phyloP scores from a whole-genome alignment of 1,140 invertebrate species.

The Pteromalus puparum region DNA sequence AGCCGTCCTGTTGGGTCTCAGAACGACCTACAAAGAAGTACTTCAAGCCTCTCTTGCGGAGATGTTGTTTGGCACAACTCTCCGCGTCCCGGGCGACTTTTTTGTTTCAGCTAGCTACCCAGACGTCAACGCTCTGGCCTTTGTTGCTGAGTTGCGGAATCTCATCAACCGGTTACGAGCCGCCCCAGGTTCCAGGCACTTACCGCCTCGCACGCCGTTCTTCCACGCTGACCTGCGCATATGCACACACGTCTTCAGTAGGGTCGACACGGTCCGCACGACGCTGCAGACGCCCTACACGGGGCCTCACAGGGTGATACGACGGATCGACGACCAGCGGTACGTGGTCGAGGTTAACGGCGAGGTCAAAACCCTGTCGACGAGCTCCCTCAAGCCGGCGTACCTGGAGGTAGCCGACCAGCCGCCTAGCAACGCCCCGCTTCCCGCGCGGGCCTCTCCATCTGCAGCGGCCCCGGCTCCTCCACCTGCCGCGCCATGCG shows the following conservation, averaged over 20 bases:
- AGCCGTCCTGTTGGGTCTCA: conserved; percentile 63
- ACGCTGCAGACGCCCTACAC: neutral
- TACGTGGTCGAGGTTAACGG: neutral
- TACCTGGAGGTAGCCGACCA: neutral
- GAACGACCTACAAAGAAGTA: conserved; percentile 54
- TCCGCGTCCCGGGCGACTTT: no score
- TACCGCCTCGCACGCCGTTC: neutral
- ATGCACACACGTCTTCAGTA: neutral
- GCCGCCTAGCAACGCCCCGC: no score
- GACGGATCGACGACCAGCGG: neutral
- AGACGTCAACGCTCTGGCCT: conserved; percentile 46
- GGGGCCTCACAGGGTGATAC: neutral
- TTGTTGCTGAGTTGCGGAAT: conserved; percentile 18
- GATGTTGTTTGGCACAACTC: conserved; percentile 49
- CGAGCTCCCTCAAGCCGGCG: neutral
- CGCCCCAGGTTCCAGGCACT: neutral
- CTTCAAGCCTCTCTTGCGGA: conserved; percentile 58
- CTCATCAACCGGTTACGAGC: neutral
- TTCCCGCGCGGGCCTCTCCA: no score
- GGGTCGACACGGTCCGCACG: neutral
- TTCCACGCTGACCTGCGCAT: neutral
- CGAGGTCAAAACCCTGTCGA: neutral
- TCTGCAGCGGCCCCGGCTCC: no score
- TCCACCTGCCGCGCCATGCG: no score
- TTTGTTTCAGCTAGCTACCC: conserved; percentile 55